phyloP scores from a whole-genome alignment of 1,140 invertebrate genomes.

The Magallana ariakensis region DNA sequence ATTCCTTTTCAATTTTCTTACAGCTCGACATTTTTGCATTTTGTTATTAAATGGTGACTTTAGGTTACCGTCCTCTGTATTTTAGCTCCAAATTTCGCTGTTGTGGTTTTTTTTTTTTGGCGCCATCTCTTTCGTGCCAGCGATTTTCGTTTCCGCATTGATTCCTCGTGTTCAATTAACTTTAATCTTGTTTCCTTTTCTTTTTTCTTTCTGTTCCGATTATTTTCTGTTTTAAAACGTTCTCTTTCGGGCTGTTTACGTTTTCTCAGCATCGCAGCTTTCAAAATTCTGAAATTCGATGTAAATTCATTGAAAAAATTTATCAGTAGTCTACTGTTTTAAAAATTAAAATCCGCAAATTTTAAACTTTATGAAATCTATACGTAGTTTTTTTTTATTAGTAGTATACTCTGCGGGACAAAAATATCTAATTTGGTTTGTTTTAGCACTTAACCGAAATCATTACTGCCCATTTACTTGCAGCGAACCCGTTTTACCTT shows the following conservation, averaged over 20 bases:
- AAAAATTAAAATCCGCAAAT: neutral
- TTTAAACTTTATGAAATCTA: neutral
- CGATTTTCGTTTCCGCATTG: neutral
- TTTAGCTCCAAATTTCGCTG: neutral
- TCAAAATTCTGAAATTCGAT: conserved; percentile 5
- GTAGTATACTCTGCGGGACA: neutral
- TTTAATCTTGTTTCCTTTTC: neutral
- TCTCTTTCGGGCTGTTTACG: neutral
- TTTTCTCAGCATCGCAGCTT: neutral
- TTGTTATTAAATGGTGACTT: neutral
- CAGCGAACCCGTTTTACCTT: neutral
- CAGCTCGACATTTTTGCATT: conserved; percentile 2
- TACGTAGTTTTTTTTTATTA: neutral
- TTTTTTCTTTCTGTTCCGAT: conserved; percentile 2
- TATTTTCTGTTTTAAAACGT: neutral
- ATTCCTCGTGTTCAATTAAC: too few relatives aligned
- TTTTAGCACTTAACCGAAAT: neutral
- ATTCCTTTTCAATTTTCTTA: conserved; percentile 3
- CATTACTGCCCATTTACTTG: neutral
- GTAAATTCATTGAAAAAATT: neutral
- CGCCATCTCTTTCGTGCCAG: neutral
- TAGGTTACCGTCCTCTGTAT: neutral
- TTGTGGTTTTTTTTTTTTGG: neutral
- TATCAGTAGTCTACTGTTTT: neutral
- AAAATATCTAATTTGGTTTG: too few relatives aligned